Percentiles rank a stretch among this genome's conserved stretches.
Evolutionary conservation across 2,797 vertebrate species (phyloP).

Genomic region (Cephalopachus bancanus): DNA sequence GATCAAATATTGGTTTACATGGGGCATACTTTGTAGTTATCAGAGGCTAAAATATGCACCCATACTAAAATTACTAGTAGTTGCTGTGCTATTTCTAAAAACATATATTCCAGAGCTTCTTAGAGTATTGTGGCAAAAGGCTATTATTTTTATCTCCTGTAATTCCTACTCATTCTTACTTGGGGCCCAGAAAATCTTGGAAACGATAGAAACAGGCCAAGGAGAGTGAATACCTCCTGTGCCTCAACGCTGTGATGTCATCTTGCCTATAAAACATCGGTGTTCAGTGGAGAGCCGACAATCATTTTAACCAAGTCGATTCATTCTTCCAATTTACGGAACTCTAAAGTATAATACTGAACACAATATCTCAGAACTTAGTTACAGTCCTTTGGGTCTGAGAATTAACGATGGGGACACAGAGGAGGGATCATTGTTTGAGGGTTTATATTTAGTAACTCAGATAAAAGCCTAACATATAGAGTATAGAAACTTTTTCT

Average conservation of each 20-base stretch:
- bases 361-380: neutral
- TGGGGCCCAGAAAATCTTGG: neutral
- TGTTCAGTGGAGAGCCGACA: neutral
- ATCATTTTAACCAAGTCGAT: constrained; percentile 12
- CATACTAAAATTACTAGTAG: neutral
- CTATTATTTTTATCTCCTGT: neutral
- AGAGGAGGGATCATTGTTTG: neutral
- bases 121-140: neutral
- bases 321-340: neutral
- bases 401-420: neutral
- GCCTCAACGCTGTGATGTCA: neutral
- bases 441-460: neutral
- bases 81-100: neutral
- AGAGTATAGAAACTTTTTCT: neutral
- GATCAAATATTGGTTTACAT: neutral
- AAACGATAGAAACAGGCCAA: neutral
- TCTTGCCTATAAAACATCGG: neutral
- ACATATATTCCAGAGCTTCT: neutral
- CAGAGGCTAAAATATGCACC: neutral
- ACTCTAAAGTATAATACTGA: neutral
- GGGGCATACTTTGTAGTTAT: neutral
- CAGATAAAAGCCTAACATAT: neutral
- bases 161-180: neutral
- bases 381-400: neutral
- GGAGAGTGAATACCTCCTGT: neutral